Conservation (phyloP, 2,888 invertebrate species). For the Drosophila niveifrons region DNA sequence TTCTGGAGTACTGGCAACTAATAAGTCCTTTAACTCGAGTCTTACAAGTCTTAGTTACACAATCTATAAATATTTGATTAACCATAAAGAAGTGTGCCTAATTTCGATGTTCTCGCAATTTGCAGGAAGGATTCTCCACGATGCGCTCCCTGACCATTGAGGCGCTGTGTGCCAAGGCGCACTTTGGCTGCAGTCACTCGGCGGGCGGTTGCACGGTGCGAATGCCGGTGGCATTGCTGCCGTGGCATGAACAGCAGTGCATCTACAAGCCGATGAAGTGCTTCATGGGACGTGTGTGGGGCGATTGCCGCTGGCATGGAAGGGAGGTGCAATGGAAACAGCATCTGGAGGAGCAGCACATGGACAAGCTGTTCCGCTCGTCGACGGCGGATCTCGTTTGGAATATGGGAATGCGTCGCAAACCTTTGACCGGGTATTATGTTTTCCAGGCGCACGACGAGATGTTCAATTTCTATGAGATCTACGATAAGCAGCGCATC, state of each 20-base stretch:
- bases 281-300: slow-evolving; percentile 85
- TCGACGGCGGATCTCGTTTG: slow-evolving; percentile 73
- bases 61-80: too few relatives aligned
- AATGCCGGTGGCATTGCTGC: slow-evolving; percentile 86
- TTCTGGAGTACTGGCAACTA: too few relatives aligned
- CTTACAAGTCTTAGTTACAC: too few relatives aligned
- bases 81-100: too few relatives aligned
- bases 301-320: slow-evolving; percentile 87
- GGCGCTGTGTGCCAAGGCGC: slow-evolving; percentile 87
- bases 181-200: slow-evolving; percentile 87
- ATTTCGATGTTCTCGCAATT: neutral
- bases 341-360: slow-evolving; percentile 87
- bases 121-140: slow-evolving; percentile 87
- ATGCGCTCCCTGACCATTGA: slow-evolving; percentile 87
- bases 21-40: too few relatives aligned
- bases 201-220: slow-evolving; percentile 87
- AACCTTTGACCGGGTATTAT: slow-evolving; percentile 83
- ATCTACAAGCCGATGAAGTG: slow-evolving; percentile 84
- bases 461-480: slow-evolving; percentile 85
- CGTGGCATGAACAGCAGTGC: slow-evolving; percentile 86
- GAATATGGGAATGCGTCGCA: slow-evolving; percentile 80
- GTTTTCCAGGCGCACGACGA: slow-evolving; percentile 83
- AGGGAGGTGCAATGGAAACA: slow-evolving; percentile 88
- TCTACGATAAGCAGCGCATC: slow-evolving; percentile 82
- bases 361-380: slow-evolving; percentile 85